Evolutionary conservation across 2,888 invertebrate genomes (phyloP).

Genomic region (Oeneis ivallda): DNA sequence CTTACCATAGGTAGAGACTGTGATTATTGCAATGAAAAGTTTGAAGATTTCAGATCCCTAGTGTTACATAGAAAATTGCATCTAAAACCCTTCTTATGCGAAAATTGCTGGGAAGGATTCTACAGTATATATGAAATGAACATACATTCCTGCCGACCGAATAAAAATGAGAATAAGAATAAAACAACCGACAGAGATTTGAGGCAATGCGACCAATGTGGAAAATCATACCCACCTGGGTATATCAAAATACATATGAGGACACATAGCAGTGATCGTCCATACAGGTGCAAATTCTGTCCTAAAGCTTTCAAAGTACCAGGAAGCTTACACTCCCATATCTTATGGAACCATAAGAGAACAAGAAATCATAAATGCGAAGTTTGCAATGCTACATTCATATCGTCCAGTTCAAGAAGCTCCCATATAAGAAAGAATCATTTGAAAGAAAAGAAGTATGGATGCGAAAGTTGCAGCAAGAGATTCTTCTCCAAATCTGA

Average conservation of each 20-base stretch:
- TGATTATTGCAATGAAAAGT: slow-evolving; percentile 73
- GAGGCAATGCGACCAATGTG: slow-evolving; percentile 75
- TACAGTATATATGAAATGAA: slow-evolving; percentile 54
- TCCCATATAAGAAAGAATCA: slow-evolving; percentile 75
- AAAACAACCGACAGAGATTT: slow-evolving; percentile 54
- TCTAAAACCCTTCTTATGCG: slow-evolving; percentile 68
- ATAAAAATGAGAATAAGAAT: slow-evolving; percentile 52
- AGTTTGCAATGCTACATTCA: slow-evolving; percentile 73
- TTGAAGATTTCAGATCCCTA: slow-evolving; percentile 70
- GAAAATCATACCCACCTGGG: slow-evolving; percentile 74
- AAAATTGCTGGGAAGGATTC: slow-evolving; percentile 75
- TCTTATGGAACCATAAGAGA: slow-evolving; percentile 74
- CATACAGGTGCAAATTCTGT: slow-evolving; percentile 73
- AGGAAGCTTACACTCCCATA: slow-evolving; percentile 70
- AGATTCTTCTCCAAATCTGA: slow-evolving; percentile 75
- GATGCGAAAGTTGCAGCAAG: slow-evolving; percentile 72
- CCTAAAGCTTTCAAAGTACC: slow-evolving; percentile 77
- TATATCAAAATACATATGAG: slow-evolving; percentile 75
- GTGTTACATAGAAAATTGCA: slow-evolving; percentile 71
- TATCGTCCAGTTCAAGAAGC: slow-evolving; percentile 71
- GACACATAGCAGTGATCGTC: slow-evolving; percentile 66
- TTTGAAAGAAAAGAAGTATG: slow-evolving; percentile 74
- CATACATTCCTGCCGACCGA: slow-evolving; percentile 63
- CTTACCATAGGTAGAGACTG: slow-evolving; percentile 65
- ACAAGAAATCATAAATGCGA: slow-evolving; percentile 75